A percentile compares a stretch with the other conserved stretches of the same genome.
These are phyloP conservation scores for Leptinotarsa lineolata DNA, from an alignment of 1,140 invertebrate genomes.

Conservation along the genomic window DNA sequence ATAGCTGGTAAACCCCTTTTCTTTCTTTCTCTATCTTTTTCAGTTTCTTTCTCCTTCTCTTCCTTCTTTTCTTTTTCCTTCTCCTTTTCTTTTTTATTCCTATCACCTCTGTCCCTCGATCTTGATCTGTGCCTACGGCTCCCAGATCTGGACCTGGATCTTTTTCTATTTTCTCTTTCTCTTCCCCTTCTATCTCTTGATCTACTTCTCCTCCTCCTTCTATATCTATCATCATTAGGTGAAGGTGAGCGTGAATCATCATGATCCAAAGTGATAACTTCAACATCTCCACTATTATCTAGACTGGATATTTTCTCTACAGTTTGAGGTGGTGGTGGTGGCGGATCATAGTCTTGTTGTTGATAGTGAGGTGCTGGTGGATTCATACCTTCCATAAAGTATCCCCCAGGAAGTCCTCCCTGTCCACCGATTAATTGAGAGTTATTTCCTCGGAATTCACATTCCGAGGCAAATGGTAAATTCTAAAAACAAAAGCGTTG, in stretches of 20 bases:
- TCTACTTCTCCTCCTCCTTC: constrained; percentile 58
- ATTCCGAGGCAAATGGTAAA: constrained; percentile 70
- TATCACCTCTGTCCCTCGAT: constrained; percentile 49
- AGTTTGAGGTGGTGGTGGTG: constrained; percentile 62
- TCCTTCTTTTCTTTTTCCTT: constrained; percentile 64
- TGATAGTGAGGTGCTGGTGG: constrained; percentile 40
- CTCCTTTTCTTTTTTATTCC: constrained; percentile 57
- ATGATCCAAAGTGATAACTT: constrained; percentile 63
- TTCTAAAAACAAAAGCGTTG: constrained; percentile 55
- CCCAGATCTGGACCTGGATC: constrained; percentile 54
- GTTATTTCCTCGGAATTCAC: constrained; percentile 63
- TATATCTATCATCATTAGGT: constrained; percentile 60
- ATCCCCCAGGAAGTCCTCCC: not conserved
- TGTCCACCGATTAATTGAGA: constrained; percentile 24
- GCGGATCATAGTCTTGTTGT: constrained; percentile 56
- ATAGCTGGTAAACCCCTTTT: constrained; percentile 88
- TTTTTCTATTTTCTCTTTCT: constrained; percentile 51
- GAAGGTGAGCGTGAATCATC: constrained; percentile 63
- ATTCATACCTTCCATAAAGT: constrained; percentile 39
- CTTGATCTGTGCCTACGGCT: constrained; percentile 51
- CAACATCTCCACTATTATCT: constrained; percentile 45
- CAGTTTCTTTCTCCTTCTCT: constrained; percentile 77
- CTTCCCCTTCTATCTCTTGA: constrained; percentile 55
- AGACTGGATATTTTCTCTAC: constrained; percentile 47
- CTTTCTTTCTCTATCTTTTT: constrained; percentile 77